phyloP scores from a whole-genome alignment of 2,113 vertebrate species.

The Prunella himalayana region DNA sequence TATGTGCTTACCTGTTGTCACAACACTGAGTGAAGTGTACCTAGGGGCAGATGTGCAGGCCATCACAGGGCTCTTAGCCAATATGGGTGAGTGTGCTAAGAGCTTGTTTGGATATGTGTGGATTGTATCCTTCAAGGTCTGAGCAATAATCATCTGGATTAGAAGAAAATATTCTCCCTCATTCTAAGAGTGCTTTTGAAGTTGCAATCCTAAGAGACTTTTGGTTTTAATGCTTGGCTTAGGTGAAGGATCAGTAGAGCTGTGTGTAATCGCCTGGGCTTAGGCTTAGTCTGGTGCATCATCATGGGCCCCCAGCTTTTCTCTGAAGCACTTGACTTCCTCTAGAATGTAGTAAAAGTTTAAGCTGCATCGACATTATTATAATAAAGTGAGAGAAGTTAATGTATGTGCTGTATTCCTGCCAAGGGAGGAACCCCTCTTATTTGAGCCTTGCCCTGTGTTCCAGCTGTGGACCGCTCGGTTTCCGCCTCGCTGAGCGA shows the following conservation, averaged over 20 bases:
- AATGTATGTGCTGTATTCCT: background rate
- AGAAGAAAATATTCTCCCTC: background rate
- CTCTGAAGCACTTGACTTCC: background rate
- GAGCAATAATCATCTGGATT: background rate
- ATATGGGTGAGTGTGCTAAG: slow-evolving; percentile 84
- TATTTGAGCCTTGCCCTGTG: background rate
- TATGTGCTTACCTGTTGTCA: slow-evolving; percentile 92
- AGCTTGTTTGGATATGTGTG: background rate
- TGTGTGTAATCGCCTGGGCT: background rate
- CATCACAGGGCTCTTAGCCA: slow-evolving; percentile 88
- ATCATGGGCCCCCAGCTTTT: background rate
- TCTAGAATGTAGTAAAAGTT: background rate
- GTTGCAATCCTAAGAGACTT: background rate
- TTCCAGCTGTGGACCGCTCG: slow-evolving; percentile 88
- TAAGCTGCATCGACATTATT: background rate
- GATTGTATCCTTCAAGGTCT: background rate
- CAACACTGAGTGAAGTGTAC: slow-evolving; percentile 88
- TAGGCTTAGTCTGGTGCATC: background rate
- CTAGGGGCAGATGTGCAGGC: slow-evolving; percentile 95
- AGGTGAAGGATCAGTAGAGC: background rate
- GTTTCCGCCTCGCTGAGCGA: slow-evolving; percentile 88
- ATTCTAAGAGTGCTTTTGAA: background rate
- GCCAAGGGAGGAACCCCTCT: background rate
- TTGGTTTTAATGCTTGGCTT: background rate
- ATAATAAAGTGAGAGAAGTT: background rate